Evolutionary conservation across 1,140 invertebrate genomes (phyloP).

Genomic region (Asobara japonica): DNA sequence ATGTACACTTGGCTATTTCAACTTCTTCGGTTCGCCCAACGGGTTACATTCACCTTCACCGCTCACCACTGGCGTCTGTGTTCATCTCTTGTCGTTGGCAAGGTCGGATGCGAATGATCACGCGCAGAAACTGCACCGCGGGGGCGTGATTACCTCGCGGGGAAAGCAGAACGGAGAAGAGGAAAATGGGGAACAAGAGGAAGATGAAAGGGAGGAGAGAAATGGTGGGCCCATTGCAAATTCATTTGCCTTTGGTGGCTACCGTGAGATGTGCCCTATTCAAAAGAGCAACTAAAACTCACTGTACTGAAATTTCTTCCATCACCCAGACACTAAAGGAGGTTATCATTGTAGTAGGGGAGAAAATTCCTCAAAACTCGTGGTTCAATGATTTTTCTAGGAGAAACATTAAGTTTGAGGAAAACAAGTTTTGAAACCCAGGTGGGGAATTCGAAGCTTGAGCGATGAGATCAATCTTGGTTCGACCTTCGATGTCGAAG

Average conservation of each 20-base stretch:
- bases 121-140: slow-evolving; percentile 5
- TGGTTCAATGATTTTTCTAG: too few species aligned
- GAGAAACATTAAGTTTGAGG: too few species aligned
- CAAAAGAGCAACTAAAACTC: background rate
- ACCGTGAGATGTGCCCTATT: slow-evolving; percentile 1
- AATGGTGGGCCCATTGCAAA: slow-evolving; percentile 3
- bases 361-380: background rate
- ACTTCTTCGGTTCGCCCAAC: background rate
- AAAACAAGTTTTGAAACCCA: too few species aligned
- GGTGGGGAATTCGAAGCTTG: too few species aligned
- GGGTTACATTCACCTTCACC: background rate
- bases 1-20: background rate
- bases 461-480: too few species aligned
- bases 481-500: too few species aligned
- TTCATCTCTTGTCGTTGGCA: background rate
- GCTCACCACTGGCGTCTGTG: background rate
- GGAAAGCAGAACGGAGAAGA: background rate
- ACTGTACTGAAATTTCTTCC: background rate
- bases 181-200: background rate
- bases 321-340: background rate
- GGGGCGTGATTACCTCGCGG: slow-evolving; percentile 9
- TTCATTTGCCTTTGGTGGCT: background rate
- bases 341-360: background rate
- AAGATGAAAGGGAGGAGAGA: background rate
- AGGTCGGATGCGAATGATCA: slow-evolving; percentile 19